Percentiles rank a stretch among this genome's conserved stretches.
These are phyloP conservation scores for Myiozetetes cayanensis DNA, from an alignment of 2,113 vertebrate genomes.

Conservation along the genomic window DNA sequence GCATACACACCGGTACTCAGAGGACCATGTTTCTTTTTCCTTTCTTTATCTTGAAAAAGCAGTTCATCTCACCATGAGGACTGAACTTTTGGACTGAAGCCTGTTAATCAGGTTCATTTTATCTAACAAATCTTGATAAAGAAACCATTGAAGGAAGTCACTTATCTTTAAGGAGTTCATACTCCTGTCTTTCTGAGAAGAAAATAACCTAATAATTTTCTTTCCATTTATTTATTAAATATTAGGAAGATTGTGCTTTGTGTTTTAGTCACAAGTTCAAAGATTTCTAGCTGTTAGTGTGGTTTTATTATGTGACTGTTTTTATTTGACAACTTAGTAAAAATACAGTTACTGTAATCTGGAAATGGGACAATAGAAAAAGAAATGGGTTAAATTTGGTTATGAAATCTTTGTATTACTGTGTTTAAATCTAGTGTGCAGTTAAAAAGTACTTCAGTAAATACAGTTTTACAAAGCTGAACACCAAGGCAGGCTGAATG, in stretches of 20 bases:
- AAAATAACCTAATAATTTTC: conserved; percentile 13
- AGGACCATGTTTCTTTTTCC: background rate
- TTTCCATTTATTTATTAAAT: conserved; percentile 21
- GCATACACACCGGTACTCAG: background rate
- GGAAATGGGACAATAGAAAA: background rate
- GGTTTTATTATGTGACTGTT: background rate
- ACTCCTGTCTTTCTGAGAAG: background rate
- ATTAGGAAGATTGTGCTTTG: background rate
- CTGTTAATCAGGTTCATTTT: background rate
- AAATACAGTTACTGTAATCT: background rate
- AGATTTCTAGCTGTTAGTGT: background rate
- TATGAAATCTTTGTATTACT: background rate
- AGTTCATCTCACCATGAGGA: background rate
- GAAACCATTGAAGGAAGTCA: background rate
- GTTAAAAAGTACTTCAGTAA: background rate
- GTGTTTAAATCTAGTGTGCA: background rate
- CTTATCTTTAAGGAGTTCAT: background rate
- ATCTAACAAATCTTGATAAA: background rate
- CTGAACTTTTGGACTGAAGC: background rate
- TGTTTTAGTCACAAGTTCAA: background rate
- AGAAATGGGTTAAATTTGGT: accelerated
- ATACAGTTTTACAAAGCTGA: background rate
- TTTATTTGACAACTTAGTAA: background rate
- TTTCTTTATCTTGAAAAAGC: background rate
- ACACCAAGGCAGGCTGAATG: background rate